Evolutionary conservation across 64 coral and sea anemone genomes (phyloP), one percentile per base, ranked within the genome.

Genomic region (Montipora foliosa): DNA sequence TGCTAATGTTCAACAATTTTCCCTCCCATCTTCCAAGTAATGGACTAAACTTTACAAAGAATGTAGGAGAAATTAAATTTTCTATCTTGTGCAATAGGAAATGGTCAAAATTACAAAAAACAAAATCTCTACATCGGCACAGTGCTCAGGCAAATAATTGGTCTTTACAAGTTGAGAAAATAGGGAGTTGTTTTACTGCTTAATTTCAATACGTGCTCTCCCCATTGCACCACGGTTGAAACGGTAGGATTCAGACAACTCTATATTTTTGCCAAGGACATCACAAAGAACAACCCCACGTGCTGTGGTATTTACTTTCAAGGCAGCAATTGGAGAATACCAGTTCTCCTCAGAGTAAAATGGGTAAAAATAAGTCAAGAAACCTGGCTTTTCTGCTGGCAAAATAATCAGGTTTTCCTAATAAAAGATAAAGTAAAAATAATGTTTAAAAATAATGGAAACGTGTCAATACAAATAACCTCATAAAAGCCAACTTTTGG

Each of bases 141-240:
- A 84, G 7, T 3, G 25, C 48, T 70, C 13, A 19, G 8, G 50
- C 15, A 47, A 8, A 64, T 14, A 72, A 72, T 71, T 59, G 48
- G 62, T 45, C 11, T 6, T 19, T 77, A 21, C 22, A 44, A 17
- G 0, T 77, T 8, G 52, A 12, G 60, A 76, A 44, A 75, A 44
- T 4, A 79, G 11, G 4, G 37, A 45, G 21, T 9, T 29, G 55
- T 58, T 58, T 76, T 60, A 78, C 21, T 55, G 64, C 50, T 93
- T 81, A 76, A 92, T 84, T 83, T 96, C 91, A 55, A 98, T 89
- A 20, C 93, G 88, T 15, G 88, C 82, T 82, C 59, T 95, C 73
- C 92, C 92, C 22, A 55, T 59, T 15, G 96, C 96, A 64, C 96
- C 96, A 60, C 96, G 88, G 20, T 98, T 90, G 75, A 95, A 46